Evolutionary conservation across 2,797 vertebrate species (phyloP), one percentile per base, ranked within the genome.

Genomic region (Pseudochromis fuscus): DNA sequence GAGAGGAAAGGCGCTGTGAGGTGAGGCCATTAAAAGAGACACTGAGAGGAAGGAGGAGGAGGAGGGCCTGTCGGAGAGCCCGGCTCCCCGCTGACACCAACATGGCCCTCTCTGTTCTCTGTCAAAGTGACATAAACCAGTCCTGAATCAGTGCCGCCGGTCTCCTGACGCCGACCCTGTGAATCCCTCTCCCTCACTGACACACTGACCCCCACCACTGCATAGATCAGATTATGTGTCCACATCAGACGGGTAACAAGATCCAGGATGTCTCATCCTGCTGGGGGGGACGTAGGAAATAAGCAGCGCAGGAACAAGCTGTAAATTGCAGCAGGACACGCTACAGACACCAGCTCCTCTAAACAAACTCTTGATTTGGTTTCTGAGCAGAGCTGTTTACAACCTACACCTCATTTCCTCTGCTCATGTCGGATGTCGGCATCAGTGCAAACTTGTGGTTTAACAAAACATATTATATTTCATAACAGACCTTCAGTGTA

Each of bases 61-160:
- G 30, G 23, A 5, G 58, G 55, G 50, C 42, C 50, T 50, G 53
- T 81, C 33, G 3, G 72, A 57, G 84, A 57, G 84, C 87, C 82
- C 84, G 84, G 62, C 70, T 85, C 65, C 84, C 85, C 10, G 37
- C 87, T 90, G 83, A 92, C 90, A 88, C 61, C 63, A 79, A 90
- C 89, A 89, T 83, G 84, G 86, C 77, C 77, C 60, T 52, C 64
- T 81, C 90, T 92, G 91, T 89, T 93, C 86, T 84, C 81, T 84
- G 85, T 92, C 92, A 91, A 73, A 82, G 82, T 92, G 92, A 93
- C 87, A 91, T 85, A 75, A 86, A 86, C 65, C 84, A 73, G 85
- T 49, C 83, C 83, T 87, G 88, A 88, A 72, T 87, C 79, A 77
- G 57, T 69, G 50, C 71, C 31, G 50, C 64, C 6, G 59, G 72